phyloP scores from a whole-genome alignment of 2,888 invertebrate genomes.

The Luperina testacea region DNA sequence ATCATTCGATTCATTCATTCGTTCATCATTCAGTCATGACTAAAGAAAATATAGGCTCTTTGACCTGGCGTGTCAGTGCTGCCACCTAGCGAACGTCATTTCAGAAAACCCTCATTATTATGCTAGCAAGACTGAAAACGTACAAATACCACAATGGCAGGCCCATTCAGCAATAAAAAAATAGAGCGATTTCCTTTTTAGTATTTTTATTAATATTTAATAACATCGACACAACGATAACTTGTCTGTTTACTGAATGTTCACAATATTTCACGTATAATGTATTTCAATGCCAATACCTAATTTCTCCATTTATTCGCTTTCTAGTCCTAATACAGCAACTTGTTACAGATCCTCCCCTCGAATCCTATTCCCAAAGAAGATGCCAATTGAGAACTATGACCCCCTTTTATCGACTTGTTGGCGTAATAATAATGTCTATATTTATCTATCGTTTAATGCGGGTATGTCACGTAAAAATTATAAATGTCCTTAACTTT shows the following conservation, averaged over 20 bases:
- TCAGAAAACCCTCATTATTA: too few species aligned
- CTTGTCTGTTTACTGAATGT: too few species aligned
- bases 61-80: too few species aligned
- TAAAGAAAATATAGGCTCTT: too few species aligned
- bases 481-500: conserved; percentile 11
- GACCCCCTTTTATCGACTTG: neutral
- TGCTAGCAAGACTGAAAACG: neutral
- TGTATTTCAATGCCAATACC: neutral
- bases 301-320: neutral
- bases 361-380: conserved; percentile 31
- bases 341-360: conserved; percentile 58
- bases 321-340: conserved; percentile 33
- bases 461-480: neutral
- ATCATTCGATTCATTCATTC: too few species aligned
- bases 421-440: conserved; percentile 25
- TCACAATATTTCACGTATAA: neutral
- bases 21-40: too few species aligned
- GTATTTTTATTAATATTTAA: neutral
- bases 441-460: conserved; percentile 28
- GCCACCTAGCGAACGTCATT: too few species aligned
- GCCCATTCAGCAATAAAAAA: too few species aligned
- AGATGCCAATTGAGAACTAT: neutral
- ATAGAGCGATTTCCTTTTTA: neutral
- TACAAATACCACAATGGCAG: neutral
- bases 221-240: neutral